Percentiles rank a stretch among this genome's conserved stretches.
These are phyloP conservation scores for Aurelia coerulea DNA, from an alignment of 30 jellyfish, hydroid and myxozoan genomes.

Conservation along the genomic window DNA sequence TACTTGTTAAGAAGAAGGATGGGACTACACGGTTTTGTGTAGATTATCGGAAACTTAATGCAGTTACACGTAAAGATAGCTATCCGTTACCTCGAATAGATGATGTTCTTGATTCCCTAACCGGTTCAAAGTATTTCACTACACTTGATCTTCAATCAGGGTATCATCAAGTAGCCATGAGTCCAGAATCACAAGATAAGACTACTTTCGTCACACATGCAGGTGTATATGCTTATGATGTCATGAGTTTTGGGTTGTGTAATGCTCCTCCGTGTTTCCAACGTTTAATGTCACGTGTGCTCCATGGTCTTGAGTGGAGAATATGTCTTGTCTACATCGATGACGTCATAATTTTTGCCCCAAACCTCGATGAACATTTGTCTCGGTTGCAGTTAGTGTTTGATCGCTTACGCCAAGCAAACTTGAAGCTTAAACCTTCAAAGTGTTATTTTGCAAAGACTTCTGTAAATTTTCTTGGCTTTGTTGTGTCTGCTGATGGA, in stretches of 20 bases:
- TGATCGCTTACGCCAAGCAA: conserved; percentile 61
- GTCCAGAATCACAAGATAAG: conserved; percentile 1
- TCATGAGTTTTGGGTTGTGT: background rate
- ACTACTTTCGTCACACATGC: background rate
- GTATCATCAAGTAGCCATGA: conserved; percentile 12
- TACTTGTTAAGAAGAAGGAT: too few relatives aligned
- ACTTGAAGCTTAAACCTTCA: conserved; percentile 46
- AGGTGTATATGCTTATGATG: too few relatives aligned
- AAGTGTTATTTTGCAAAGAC: conserved; percentile 54
- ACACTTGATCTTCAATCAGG: conserved; percentile 15
- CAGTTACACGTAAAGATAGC: too few relatives aligned
- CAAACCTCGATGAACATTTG: conserved; percentile 43
- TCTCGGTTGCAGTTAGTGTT: conserved; percentile 29
- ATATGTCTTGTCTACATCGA: conserved; percentile 39
- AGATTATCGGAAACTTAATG: too few relatives aligned
- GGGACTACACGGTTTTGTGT: too few relatives aligned
- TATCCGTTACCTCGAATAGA: background rate
- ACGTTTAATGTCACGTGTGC: background rate
- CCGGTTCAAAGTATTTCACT: background rate
- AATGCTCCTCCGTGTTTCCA: too few relatives aligned
- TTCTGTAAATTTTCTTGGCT: conserved; percentile 55
- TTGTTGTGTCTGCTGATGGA: conserved; percentile 64
- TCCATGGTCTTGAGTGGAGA: conserved; percentile 55
- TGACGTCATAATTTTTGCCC: conserved; percentile 45
- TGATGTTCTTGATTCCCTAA: conserved; percentile 16